These are phyloP conservation scores for Brachylomia viminalis DNA, from an alignment of 2,888 invertebrate genomes.

Conservation along the genomic window DNA sequence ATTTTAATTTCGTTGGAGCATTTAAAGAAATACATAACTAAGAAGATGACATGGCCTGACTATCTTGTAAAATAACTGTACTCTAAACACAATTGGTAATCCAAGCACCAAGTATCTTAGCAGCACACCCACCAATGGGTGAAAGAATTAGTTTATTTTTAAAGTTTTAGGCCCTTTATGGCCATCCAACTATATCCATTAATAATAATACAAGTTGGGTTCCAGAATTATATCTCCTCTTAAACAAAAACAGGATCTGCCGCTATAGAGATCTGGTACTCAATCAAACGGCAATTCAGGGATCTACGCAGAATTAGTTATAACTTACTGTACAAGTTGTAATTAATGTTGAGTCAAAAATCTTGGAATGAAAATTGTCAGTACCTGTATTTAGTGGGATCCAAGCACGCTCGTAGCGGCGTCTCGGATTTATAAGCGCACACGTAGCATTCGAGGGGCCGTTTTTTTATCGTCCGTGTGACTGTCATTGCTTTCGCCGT, in stretches of 20 bases:
- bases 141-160: neutral
- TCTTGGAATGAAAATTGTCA: neutral
- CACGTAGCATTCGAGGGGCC: conserved; percentile 85
- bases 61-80: neutral
- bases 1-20: conserved; percentile 44
- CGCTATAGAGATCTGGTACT: neutral
- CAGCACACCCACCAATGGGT: neutral
- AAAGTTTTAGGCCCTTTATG: neutral
- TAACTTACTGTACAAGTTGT: neutral
- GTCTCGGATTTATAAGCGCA: conserved; percentile 84
- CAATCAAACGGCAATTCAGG: conserved; percentile 1
- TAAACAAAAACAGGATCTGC: neutral
- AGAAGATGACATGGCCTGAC: neutral
- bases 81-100: neutral
- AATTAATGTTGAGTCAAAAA: neutral
- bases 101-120: neutral
- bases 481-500: conserved; percentile 67
- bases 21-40: conserved; percentile 26
- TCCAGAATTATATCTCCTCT: too few species aligned
- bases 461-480: conserved; percentile 76
- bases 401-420: conserved; percentile 81
- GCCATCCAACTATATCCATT: neutral
- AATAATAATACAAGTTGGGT: conserved; percentile 1
- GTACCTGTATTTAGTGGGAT: conserved; percentile 85
- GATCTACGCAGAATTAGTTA: neutral